Percentiles rank a stretch among this genome's conserved stretches.
Evolutionary conservation across 1,140 invertebrate genomes (phyloP).

Genomic region (Chironomus tepperi): DNA sequence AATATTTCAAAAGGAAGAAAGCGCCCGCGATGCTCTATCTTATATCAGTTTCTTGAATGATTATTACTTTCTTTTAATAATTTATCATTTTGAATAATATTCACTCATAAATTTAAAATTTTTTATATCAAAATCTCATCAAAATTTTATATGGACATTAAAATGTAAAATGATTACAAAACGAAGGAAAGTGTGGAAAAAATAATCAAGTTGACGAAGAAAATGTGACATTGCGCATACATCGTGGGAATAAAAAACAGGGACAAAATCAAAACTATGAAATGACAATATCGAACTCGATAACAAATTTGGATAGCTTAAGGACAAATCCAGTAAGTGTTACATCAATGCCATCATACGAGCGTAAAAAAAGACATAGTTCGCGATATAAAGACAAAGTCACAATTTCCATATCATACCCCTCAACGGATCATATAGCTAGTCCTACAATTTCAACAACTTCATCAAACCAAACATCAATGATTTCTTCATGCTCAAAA

Average conservation of each 20-base stretch:
- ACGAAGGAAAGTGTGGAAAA: conserved; percentile 38
- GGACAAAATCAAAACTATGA: conserved; percentile 35
- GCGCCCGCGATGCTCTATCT: no score
- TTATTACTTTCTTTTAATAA: no score
- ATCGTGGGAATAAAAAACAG: conserved; percentile 53
- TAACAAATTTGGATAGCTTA: conserved; percentile 26
- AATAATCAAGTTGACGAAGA: conserved; percentile 73
- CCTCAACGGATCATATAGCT: conserved; percentile 64
- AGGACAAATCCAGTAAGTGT: neutral
- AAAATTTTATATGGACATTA: neutral
- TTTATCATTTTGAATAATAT: no score
- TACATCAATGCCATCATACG: conserved; percentile 24
- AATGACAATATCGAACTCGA: conserved; percentile 38
- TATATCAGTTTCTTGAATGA: no score
- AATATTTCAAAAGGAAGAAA: no score
- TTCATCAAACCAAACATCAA: conserved; percentile 36
- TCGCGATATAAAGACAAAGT: conserved; percentile 60
- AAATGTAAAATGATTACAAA: neutral
- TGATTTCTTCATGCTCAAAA: conserved; percentile 19
- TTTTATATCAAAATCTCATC: neutral
- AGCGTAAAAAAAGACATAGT: neutral
- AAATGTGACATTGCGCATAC: conserved; percentile 82
- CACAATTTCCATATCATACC: conserved; percentile 74
- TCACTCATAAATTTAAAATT: no score
- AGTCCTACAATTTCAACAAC: conserved; percentile 34